Base-by-base conservation (phyloP, 2,888 invertebrate genomes). In the Trypoxylon attenuatum region DNA sequence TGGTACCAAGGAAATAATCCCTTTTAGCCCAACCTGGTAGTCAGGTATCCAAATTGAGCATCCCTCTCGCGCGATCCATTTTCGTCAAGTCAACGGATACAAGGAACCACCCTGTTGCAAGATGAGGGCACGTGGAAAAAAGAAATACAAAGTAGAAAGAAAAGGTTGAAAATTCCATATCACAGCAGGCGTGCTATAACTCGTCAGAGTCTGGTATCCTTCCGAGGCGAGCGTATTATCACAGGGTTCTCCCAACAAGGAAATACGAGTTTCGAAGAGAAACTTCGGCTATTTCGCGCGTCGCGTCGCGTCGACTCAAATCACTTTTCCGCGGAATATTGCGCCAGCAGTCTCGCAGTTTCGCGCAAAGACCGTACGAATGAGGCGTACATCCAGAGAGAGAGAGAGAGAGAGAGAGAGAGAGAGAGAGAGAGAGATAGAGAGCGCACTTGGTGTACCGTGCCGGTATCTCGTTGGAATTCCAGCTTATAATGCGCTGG, bases 11-110 rank as follows among this genome's bases (percentile, higher is more conserved):
- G 18, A 49, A 33, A 15, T 25, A n/a, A 22, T 43, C 23, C 49
- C 42, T 50, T 39, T 49, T 42, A 13, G 33, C 49, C 15, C 22
- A 2, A 6, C 5, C 15, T n/a, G 27, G 18, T 22, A 50, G 27
- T 4, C 69, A 69, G 69, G 69, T 69, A 69, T 64, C 59, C 59
- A 55, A 57, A 71, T 62, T 51, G 55, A 71, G 64, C 56, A 64
- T 66, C 59, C 54, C 61, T 66, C 45, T 57, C 33, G 46, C 50
- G 49, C 59, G 64, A 73, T 73, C 54, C 71, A 73, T 73, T 73
- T 68, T 64, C 68, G 63, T 72, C 72, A 41, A 62, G 59, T 51
- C n/a, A 21, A 23, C 39, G 29, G 22, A 61, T 19, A 15, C 42
- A 51, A 18, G 33, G 47, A 43, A 47, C 68, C 60, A 60, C 66